A percentile compares a stretch with the other conserved stretches of the same genome.
Evolutionary conservation across 2,113 vertebrate genomes (phyloP).

Genomic region (Odocoileus hemionus): DNA sequence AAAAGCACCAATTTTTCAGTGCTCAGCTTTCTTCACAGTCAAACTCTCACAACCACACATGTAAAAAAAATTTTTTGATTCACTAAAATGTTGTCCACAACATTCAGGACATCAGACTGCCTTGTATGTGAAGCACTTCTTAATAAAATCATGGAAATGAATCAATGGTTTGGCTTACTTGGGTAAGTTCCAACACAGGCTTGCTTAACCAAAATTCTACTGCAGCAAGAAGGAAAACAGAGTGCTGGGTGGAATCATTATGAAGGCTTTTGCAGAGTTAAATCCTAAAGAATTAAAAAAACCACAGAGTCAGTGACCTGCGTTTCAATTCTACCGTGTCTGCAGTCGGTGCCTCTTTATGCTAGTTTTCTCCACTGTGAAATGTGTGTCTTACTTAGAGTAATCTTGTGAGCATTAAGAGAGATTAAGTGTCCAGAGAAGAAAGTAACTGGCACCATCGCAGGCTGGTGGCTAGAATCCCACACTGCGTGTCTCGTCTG

Average conservation of each 20-base stretch:
- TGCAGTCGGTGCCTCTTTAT: neutral
- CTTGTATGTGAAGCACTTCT: neutral
- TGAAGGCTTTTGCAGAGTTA: neutral
- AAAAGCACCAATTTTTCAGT: no score
- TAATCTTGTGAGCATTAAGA: neutral
- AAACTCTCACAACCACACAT: no score
- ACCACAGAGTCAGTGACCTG: neutral
- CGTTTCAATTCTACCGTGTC: neutral
- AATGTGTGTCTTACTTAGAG: neutral
- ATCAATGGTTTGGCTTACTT: neutral
- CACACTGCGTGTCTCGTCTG: neutral
- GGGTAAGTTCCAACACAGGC: neutral
- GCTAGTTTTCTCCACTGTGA: neutral
- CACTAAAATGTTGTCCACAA: neutral
- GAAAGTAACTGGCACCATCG: neutral
- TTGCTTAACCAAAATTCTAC: neutral
- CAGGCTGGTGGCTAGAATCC: neutral
- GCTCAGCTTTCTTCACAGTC: no score
- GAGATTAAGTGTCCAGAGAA: neutral
- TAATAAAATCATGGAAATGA: neutral
- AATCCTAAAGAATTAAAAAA: neutral
- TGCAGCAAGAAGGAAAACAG: neutral
- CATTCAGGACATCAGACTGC: neutral
- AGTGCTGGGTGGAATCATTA: accelerated
- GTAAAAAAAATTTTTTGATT: neutral